These are phyloP conservation scores for Tanytarsus gracilentus DNA, from an alignment of 2,888 invertebrate genomes.

Conservation along the genomic window DNA sequence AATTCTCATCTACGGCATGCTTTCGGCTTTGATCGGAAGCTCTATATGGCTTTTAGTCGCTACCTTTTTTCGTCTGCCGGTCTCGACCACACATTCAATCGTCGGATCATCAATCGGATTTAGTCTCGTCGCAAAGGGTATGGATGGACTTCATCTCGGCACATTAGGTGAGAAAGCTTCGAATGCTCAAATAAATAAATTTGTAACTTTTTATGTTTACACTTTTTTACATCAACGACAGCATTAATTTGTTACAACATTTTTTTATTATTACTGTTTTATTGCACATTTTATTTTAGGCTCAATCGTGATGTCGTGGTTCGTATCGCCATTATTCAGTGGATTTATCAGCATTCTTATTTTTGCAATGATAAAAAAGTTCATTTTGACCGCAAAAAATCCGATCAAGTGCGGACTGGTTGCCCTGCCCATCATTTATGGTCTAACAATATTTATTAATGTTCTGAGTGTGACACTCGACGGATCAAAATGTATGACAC, in stretches of 20 bases:
- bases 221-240: slow-evolving; percentile 27
- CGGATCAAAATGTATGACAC: slow-evolving; percentile 67
- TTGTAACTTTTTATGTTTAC: slow-evolving; percentile 9
- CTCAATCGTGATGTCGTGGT: slow-evolving; percentile 72
- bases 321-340: slow-evolving; percentile 83
- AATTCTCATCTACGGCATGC: slow-evolving; percentile 75
- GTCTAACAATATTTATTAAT: slow-evolving; percentile 76
- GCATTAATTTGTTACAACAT: background rate
- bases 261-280: too few species aligned
- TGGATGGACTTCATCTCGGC: slow-evolving; percentile 65
- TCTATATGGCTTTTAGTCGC: slow-evolving; percentile 83
- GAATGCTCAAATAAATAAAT: too few species aligned
- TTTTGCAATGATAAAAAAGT: slow-evolving; percentile 62
- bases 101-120: slow-evolving; percentile 94
- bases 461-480: slow-evolving; percentile 80
- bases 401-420: slow-evolving; percentile 67
- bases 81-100: slow-evolving; percentile 91
- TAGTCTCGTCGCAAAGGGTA: slow-evolving; percentile 75
- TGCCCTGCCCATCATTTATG: slow-evolving; percentile 78
- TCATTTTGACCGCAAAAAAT: slow-evolving; percentile 60
- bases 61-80: slow-evolving; percentile 81
- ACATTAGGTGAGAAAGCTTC: slow-evolving; percentile 38
- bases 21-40: slow-evolving; percentile 75
- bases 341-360: slow-evolving; percentile 70
- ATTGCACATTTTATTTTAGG: slow-evolving; percentile 22